Conservation (phyloP, 2,113 vertebrate genomes). For the Oreochromis niloticus region DNA sequence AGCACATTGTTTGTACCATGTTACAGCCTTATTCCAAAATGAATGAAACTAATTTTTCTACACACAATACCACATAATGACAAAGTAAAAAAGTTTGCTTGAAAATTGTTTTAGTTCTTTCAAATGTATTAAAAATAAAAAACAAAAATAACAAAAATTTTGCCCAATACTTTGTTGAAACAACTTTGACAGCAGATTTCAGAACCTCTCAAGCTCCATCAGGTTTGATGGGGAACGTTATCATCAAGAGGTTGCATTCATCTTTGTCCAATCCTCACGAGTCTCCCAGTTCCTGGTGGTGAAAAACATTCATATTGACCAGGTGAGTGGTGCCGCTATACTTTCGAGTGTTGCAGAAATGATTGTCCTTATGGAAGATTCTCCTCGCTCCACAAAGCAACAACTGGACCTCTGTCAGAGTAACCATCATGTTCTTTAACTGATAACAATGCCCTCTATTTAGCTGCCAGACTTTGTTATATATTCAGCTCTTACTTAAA, state of each 20-base stretch:
- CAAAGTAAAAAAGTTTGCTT: accelerated
- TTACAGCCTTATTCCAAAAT: not conserved
- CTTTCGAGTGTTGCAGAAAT: not conserved
- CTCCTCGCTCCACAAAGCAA: not conserved
- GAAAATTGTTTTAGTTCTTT: not conserved
- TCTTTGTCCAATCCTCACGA: accelerated
- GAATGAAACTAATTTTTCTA: not conserved
- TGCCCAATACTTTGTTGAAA: not conserved
- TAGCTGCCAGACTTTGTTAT: not conserved
- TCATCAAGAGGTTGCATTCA: not conserved
- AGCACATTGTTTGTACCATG: not conserved
- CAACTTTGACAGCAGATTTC: not conserved
- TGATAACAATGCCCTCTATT: not conserved
- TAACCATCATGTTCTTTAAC: not conserved
- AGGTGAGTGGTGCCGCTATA: not conserved
- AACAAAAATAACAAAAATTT: not conserved
- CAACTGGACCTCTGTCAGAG: not conserved
- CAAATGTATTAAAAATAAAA: not conserved
- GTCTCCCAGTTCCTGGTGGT: not conserved
- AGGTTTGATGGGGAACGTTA: not conserved
- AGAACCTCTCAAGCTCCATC: not conserved
- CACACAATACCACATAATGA: not conserved
- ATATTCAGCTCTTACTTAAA: not conserved
- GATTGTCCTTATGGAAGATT: not conserved
- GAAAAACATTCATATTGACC: not conserved